phyloP scores from a whole-genome alignment of 1,140 invertebrate genomes.

The Anagrus nilaparvatae region DNA sequence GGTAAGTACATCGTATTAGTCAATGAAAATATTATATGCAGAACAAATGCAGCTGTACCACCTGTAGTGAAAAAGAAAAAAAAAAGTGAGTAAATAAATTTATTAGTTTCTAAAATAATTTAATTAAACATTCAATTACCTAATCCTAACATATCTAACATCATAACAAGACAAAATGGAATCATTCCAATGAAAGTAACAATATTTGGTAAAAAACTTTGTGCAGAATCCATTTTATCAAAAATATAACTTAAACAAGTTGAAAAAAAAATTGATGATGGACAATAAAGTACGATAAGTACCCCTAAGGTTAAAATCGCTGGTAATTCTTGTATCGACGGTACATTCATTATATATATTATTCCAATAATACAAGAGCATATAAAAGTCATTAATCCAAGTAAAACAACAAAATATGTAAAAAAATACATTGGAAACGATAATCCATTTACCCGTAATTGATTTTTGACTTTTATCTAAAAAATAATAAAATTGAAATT shows the following conservation, averaged over 20 bases:
- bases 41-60: constrained; percentile 50
- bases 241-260: constrained; percentile 72
- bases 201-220: constrained; percentile 67
- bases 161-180: constrained; percentile 60
- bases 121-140: constrained; percentile 39
- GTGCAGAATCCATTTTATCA: constrained; percentile 69
- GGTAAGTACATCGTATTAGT: constrained; percentile 69
- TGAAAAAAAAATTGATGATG: constrained; percentile 62
- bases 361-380: constrained; percentile 54
- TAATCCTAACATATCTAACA: constrained; percentile 57
- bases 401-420: constrained; percentile 62
- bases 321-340: constrained; percentile 54
- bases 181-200: constrained; percentile 62
- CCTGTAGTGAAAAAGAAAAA: constrained; percentile 38
- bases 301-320: constrained; percentile 57
- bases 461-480: constrained; percentile 73
- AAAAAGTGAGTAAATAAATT: constrained; percentile 2
- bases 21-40: constrained; percentile 61
- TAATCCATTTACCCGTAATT: constrained; percentile 71
- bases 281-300: constrained; percentile 62
- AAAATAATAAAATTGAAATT: constrained; percentile 24
- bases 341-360: constrained; percentile 58
- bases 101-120: background rate
- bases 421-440: constrained; percentile 68
- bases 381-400: constrained; percentile 58